Evolutionary conservation across 2,888 invertebrate species (phyloP), one percentile per base, ranked within the genome.

Genomic region (Yponomeuta cagnagella): DNA sequence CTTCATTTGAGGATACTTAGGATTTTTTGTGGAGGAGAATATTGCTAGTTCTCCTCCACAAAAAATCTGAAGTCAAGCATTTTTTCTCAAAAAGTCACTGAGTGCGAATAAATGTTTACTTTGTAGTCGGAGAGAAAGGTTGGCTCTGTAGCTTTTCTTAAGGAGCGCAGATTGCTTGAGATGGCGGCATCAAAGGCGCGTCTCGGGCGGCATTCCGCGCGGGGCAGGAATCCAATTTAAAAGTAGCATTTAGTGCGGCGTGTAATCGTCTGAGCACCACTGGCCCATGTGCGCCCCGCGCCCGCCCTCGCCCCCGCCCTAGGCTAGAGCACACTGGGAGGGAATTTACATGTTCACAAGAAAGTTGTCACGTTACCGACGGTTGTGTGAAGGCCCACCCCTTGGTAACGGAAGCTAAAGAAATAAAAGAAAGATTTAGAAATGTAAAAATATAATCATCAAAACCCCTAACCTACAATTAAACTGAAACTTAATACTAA

Each of bases 181-280:
- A 31, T 31, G 30, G 31, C 64, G 64, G 31, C 10, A 23, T 64
- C 67, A 67, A 37, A 37, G 37, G 37, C 33, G 37, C 33, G 67
- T n/a, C n/a, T 33, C 37, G n/a, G 43, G n/a, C 43, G 67, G 43
- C 15, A 64, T 58, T 12, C 23, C n/a, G 15, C 15, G 48, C 43
- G 43, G 23, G 31, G 37, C 37, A 68, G 68, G 68, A 68, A 68
- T 68, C 48, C 68, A 83, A 84, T 84, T 83, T 83, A 80, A 83
- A 83, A 80, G 82, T 82, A 79, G 80, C 81, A 80, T 79, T 82
- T 81, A 83, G 76, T 80, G 77, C 77, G 74, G 73, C 81, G 83
- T 82, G 81, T 79, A 79, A 80, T 82, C 82, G 80, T 78, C 79
- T 79, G 78, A 73, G 76, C 74, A 73, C 66, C 71, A 74, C 73